Percentiles rank a stretch among this genome's conserved stretches.
These are phyloP conservation scores for Tokudaia muenninki DNA, from an alignment of 2,797 vertebrate genomes.

Conservation along the genomic window DNA sequence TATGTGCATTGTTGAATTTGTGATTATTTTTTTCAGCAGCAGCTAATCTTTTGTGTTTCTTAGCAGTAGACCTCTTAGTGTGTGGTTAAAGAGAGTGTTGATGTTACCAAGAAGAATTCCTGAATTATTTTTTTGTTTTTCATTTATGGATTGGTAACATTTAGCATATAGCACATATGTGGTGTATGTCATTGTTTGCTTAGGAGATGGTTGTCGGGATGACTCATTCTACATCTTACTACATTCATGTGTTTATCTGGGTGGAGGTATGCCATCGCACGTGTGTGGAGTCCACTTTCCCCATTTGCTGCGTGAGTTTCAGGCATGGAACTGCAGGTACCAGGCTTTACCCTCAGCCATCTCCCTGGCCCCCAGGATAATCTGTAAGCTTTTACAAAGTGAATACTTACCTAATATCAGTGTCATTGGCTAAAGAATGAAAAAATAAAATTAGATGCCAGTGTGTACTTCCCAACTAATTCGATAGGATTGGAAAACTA, in stretches of 20 bases:
- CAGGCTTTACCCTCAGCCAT: not conserved
- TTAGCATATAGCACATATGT: constrained; percentile 27
- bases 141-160: constrained; percentile 30
- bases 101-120: constrained; percentile 4
- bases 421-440: constrained; percentile 32
- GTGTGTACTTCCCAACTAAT: constrained; percentile 25
- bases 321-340: too few relatives aligned
- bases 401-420: not conserved
- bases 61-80: constrained; percentile 48
- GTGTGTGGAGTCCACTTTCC: not conserved
- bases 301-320: not conserved
- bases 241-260: not conserved
- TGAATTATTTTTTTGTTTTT: constrained; percentile 5
- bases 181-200: not conserved
- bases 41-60: constrained; percentile 16
- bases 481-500: not conserved
- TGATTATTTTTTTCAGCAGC: not conserved
- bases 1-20: not conserved
- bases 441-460: constrained; percentile 51
- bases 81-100: constrained; percentile 29
- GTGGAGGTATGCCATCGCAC: too few relatives aligned
- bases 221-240: not conserved
- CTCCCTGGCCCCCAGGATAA: not conserved
- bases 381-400: constrained; percentile 38
- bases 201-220: not conserved